Conservation (phyloP, 2,888 invertebrate genomes). For the Pimpla rufipes region DNA sequence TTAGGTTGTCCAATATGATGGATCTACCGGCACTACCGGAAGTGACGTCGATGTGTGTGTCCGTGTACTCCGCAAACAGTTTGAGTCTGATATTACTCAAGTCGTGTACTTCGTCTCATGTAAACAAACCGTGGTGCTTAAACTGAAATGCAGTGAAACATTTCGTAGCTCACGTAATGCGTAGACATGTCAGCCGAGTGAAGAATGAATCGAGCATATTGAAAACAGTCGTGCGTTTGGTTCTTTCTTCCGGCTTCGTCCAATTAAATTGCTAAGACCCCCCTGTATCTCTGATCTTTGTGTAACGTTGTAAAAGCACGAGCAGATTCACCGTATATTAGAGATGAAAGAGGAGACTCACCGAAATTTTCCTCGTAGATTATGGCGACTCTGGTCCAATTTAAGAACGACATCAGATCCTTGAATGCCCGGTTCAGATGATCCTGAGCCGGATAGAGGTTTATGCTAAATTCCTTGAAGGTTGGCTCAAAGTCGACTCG, state of each 20-base stretch:
- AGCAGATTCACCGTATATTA: too few species aligned
- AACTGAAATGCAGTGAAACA: neutral
- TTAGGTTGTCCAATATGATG: conserved; percentile 66
- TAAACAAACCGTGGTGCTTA: neutral
- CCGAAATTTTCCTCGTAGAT: conserved; percentile 97
- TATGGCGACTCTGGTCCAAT: conserved; percentile 97
- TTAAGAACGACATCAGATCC: conserved; percentile 94
- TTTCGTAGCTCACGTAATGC: too few species aligned
- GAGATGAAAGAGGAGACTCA: conserved; percentile 84
- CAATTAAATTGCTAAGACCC: too few species aligned
- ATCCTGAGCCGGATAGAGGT: conserved; percentile 94
- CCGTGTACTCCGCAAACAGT: neutral
- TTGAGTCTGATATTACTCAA: conserved; percentile 9
- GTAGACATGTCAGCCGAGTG: too few species aligned
- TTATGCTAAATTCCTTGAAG: conserved; percentile 93
- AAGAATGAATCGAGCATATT: too few species aligned
- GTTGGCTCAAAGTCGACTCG: conserved; percentile 89
- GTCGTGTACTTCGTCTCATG: neutral
- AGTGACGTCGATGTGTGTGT: conserved; percentile 7
- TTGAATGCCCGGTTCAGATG: conserved; percentile 93
- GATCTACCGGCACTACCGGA: conserved; percentile 48
- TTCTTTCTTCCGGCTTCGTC: too few species aligned
- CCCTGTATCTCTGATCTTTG: too few species aligned
- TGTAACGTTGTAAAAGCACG: too few species aligned
- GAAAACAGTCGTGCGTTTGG: too few species aligned